These are phyloP conservation scores for Sebastes minor DNA, from an alignment of 2,797 vertebrate genomes.

Conservation along the genomic window DNA sequence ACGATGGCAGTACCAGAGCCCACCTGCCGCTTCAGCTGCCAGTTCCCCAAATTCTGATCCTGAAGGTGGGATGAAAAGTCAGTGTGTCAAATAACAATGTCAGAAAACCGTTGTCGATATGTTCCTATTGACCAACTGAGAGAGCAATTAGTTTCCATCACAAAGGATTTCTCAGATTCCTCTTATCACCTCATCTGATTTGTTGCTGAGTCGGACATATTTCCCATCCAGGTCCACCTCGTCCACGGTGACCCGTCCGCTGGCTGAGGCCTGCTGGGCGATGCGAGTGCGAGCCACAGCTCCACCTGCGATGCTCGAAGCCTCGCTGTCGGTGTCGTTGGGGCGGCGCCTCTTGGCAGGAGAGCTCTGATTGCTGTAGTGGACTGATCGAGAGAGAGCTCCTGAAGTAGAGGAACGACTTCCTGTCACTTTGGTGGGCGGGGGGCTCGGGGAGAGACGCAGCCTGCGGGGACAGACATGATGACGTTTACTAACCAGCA, in stretches of 20 bases:
- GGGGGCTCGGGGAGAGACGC: constrained; percentile 89
- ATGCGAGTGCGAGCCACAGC: constrained; percentile 89
- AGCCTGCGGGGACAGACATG: constrained; percentile 73
- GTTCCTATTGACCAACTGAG: background rate
- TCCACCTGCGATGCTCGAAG: constrained; percentile 79
- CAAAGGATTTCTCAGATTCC: background rate
- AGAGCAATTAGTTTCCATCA: background rate
- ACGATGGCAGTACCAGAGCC: constrained; percentile 83
- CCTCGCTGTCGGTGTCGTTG: constrained; percentile 87
- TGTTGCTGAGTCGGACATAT: constrained; percentile 93
- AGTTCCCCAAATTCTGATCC: constrained; percentile 94
- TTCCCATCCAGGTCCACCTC: constrained; percentile 95
- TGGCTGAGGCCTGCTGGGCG: constrained; percentile 94
- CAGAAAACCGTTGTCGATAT: background rate
- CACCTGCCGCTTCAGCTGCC: constrained; percentile 95
- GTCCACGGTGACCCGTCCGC: constrained; percentile 91
- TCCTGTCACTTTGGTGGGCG: constrained; percentile 71
- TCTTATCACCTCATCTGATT: constrained; percentile 88
- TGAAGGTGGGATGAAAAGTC: constrained; percentile 42
- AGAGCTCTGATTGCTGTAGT: constrained; percentile 63
- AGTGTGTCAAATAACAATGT: background rate
- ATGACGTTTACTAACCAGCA: background rate
- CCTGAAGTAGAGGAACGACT: constrained; percentile 72
- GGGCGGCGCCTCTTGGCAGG: constrained; percentile 89
- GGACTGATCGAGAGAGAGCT: constrained; percentile 70